These are phyloP conservation scores for Coleophora flavipennella DNA, from an alignment of 2,888 invertebrate species.

Conservation along the genomic window DNA sequence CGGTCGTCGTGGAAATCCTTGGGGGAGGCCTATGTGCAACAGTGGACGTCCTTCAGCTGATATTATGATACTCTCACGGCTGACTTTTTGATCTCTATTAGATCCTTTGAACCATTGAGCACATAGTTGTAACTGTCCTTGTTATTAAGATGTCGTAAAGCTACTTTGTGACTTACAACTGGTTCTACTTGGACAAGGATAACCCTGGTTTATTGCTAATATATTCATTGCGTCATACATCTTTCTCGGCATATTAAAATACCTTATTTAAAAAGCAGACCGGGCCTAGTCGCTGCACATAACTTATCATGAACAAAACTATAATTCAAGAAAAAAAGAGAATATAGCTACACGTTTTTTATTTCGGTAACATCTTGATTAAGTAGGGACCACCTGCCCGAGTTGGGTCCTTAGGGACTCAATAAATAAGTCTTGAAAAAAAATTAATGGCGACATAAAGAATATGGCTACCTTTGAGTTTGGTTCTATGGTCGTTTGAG, in stretches of 20 bases:
- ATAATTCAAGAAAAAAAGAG: constrained; percentile 64
- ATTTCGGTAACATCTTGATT: constrained; percentile 71
- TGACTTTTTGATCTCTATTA: neutral
- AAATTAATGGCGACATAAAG: constrained; percentile 60
- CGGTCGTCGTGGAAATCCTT: too few relatives aligned
- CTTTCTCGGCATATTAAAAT: constrained; percentile 64
- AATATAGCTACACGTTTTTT: constrained; percentile 50
- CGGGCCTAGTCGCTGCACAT: constrained; percentile 37
- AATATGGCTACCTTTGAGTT: constrained; percentile 56
- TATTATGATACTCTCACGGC: too few relatives aligned
- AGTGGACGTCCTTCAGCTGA: too few relatives aligned
- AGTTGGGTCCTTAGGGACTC: constrained; percentile 45
- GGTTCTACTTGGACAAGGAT: constrained; percentile 36
- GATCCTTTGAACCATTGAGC: constrained; percentile 3
- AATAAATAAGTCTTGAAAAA: constrained; percentile 60
- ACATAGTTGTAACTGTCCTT: constrained; percentile 29
- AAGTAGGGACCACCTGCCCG: constrained; percentile 70
- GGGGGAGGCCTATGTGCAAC: too few relatives aligned
- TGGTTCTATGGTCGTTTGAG: constrained; percentile 44
- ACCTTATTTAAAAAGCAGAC: constrained; percentile 59
- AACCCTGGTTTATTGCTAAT: constrained; percentile 55
- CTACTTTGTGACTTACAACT: constrained; percentile 49
- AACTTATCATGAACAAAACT: constrained; percentile 53
- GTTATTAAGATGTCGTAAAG: constrained; percentile 52
- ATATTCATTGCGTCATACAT: constrained; percentile 63